Conservation (phyloP, 2,888 invertebrate species). For the Malacosoma neustria region DNA sequence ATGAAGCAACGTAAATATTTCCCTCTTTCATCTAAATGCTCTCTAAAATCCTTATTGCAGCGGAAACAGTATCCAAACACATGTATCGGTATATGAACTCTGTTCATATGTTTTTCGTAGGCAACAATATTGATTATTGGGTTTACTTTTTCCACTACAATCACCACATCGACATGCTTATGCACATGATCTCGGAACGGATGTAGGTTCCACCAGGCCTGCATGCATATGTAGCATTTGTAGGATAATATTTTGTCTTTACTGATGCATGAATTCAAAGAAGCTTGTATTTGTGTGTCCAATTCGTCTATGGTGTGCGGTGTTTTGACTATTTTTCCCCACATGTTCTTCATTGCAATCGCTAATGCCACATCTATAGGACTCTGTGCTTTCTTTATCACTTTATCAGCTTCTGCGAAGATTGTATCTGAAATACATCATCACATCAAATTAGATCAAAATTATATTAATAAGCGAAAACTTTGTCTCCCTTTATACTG, state of each 20-base stretch:
- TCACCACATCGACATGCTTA: constrained; percentile 1
- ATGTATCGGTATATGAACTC: constrained; percentile 3
- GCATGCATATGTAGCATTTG: constrained; percentile 37
- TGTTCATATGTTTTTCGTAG: accelerated
- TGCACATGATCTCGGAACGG: constrained; percentile 30
- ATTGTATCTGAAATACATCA: too few species aligned
- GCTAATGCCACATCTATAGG: constrained; percentile 20
- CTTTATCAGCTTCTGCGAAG: too few species aligned
- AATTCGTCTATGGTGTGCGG: not conserved
- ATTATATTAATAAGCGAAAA: too few species aligned
- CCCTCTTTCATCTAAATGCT: not conserved
- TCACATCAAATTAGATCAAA: too few species aligned
- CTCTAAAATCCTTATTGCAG: constrained; percentile 19
- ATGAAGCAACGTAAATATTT: not conserved
- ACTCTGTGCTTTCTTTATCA: constrained; percentile 7
- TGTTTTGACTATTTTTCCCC: constrained; percentile 9
- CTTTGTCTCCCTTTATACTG: too few species aligned
- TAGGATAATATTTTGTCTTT: constrained; percentile 28
- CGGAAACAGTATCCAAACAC: constrained; percentile 23
- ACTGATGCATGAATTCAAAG: constrained; percentile 16
- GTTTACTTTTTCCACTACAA: constrained; percentile 10
- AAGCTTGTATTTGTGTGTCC: constrained; percentile 15
- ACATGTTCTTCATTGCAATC: constrained; percentile 20
- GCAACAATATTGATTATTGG: constrained; percentile 26
- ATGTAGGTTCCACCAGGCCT: constrained; percentile 34